Base-by-base conservation (phyloP, 2,113 vertebrate genomes). In the Morphnarchus princeps region DNA sequence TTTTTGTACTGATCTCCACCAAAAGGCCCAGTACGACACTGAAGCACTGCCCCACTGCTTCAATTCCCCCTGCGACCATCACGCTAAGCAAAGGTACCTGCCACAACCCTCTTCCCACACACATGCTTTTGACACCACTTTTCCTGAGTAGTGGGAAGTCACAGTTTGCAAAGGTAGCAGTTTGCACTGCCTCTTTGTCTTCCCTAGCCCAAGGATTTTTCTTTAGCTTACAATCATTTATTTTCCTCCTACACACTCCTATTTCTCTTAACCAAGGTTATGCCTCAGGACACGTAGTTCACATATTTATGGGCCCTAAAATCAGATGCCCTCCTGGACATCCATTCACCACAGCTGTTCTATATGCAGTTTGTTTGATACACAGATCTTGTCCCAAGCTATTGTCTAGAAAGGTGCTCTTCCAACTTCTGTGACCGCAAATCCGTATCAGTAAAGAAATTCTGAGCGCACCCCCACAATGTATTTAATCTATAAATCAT, bases 381-480 rank as follows among this genome's bases (percentile, higher is more conserved):
- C 0, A 2, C 42, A 73, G n/a, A n/a, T 29, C 38, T 36, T 71
- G 21, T 36, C 52, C 34, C 47, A 26, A 74, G 31, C 26, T 47
- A 7, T 11, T 26, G 21, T 45, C 62, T 63, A 40, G 38, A 81
- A 36, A 3, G 0, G 18, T 3, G 3, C 11, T 57, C 71, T 52
- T 38, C 31, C 49, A 66, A 74, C 13, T 65, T 71, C 2, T 66
- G 50, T 20, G 15, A 47, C 3, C 2, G 0, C 2, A 5, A 73
- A 73, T 20, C 4, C 0, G 0, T 7, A 55, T 3, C 16, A 52
- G 9, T 28, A 32, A 26, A 82, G 84, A 66, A 34, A n/a, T 12
- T 71, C 16, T 43, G 9, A 83, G 26, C 26, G 32, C 7, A 8
- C 2, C 2, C 4, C 19, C 8, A 3, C 24, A 57, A 10, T 6